Percentiles rank a stretch among this genome's conserved stretches.
phyloP scores from a whole-genome alignment of 2,797 vertebrate species.

The Cichlasoma orientale region DNA sequence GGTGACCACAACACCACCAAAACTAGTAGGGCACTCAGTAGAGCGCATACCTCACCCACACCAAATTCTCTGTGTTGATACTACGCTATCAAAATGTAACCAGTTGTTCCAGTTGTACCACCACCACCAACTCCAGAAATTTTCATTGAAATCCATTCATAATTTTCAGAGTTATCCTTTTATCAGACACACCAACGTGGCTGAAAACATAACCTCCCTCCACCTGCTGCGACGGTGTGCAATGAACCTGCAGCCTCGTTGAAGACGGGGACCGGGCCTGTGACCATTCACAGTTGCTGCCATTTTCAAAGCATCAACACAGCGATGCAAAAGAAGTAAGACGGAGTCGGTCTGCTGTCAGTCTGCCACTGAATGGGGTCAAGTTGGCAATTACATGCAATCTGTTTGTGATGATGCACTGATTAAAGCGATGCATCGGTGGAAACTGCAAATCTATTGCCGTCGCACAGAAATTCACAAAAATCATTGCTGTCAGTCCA shows the following conservation, averaged over 20 bases:
- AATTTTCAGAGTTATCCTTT: too few species aligned
- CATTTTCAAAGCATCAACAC: background rate
- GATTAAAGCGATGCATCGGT: background rate
- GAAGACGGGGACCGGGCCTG: background rate
- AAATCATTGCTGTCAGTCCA: background rate
- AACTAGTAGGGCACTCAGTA: too few species aligned
- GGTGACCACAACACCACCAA: too few species aligned
- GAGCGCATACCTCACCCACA: too few species aligned
- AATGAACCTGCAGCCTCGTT: fast-evolving
- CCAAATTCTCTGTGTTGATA: too few species aligned
- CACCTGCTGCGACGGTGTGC: too few species aligned
- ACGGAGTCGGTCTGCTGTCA: background rate
- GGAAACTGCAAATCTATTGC: background rate
- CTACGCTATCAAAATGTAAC: too few species aligned
- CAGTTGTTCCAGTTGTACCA: too few species aligned
- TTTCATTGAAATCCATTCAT: too few species aligned
- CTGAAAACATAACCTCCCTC: too few species aligned
- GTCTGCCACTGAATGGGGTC: background rate
- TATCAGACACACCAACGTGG: too few species aligned
- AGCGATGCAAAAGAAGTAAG: background rate
- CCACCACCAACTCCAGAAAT: too few species aligned
- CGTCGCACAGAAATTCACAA: background rate
- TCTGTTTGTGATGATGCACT: background rate
- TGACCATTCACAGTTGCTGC: background rate
- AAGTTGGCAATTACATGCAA: background rate